Evolutionary conservation across 2,113 vertebrate genomes (phyloP).

Genomic region (Nycticebus coucang): DNA sequence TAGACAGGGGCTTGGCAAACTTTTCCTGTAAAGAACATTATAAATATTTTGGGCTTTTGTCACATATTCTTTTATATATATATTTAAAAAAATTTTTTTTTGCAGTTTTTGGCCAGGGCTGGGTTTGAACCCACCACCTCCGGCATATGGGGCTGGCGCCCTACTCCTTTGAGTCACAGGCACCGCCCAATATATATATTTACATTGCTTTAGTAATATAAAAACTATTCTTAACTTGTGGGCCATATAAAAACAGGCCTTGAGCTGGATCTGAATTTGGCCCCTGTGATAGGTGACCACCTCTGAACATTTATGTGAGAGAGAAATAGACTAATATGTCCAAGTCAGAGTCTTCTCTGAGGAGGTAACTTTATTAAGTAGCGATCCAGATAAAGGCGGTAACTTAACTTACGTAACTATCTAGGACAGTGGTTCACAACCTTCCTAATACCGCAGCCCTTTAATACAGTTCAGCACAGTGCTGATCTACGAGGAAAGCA

Average conservation of each 20-base stretch:
- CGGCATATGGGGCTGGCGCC: no score
- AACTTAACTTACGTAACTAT: not conserved
- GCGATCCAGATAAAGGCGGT: not conserved
- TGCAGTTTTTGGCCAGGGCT: no score
- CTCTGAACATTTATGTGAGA: not conserved
- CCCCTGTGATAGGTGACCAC: not conserved
- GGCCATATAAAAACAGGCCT: not conserved
- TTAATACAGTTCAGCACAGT: no score
- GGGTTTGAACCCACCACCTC: no score
- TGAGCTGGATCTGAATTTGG: not conserved
- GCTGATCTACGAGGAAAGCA: not conserved
- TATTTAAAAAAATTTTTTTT: not conserved
- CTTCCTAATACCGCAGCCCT: no score
- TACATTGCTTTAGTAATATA: not conserved
- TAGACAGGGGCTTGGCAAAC: not conserved
- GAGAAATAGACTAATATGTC: slow-evolving; percentile 1
- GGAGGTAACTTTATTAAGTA: not conserved
- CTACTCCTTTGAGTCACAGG: no score
- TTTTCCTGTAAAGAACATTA: not conserved
- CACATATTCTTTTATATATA: not conserved
- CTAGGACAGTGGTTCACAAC: not conserved
- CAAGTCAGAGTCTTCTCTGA: not conserved
- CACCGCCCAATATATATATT: no score
- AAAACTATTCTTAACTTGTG: slow-evolving; percentile 22
- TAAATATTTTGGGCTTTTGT: slow-evolving; percentile 13